Base-by-base conservation (phyloP, 2,888 invertebrate species). In the Conops quadrifasciatus region DNA sequence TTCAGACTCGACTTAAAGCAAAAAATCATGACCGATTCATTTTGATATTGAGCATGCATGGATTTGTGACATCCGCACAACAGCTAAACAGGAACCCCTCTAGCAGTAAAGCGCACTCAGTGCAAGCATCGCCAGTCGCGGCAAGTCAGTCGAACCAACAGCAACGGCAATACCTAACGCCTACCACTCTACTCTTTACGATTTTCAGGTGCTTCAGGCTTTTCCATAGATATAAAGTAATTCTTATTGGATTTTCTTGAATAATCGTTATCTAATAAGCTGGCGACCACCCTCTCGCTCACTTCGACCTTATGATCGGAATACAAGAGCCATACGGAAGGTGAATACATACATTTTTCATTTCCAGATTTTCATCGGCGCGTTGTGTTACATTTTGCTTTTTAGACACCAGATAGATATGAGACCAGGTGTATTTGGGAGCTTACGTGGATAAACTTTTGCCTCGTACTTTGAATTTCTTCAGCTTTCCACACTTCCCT, bases 21-120 rank as follows among this genome's bases (percentile, higher is more conserved):
- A 74, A 75, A 59, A 58, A 45, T 66, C 9, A 68, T 72, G 73
- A 67, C 73, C 73, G 74, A 76, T 53, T 75, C 72, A 67, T 66
- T 71, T 65, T 60, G 71, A 73, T 74, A 77, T 76, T 87, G 89
- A 88, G 88, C 88, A 89, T 90, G 90, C 90, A 80, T 80, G 75
- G 78, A 81, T 77, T 79, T 77, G 74, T 77, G 79, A 80, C 80
- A 83, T 75, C 79, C 82, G 81, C 82, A 82, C 78, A 79, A 67
- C 73, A 69, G 70, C 64, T 45, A 26, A 67, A 65, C 47, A n/a
- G 59, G 58, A 67, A 59, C 59, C n/a, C n/a, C 26, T 30, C 24
- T 53, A 30, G 59, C 47, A 13, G 45, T 15, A 19, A 19, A 43
- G n/a, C 58, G 36, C 13, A 21, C 45, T 19, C 66, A 28, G 16